Evolutionary conservation across 2,113 vertebrate species (phyloP).

Genomic region (Odontophorus gujanensis): DNA sequence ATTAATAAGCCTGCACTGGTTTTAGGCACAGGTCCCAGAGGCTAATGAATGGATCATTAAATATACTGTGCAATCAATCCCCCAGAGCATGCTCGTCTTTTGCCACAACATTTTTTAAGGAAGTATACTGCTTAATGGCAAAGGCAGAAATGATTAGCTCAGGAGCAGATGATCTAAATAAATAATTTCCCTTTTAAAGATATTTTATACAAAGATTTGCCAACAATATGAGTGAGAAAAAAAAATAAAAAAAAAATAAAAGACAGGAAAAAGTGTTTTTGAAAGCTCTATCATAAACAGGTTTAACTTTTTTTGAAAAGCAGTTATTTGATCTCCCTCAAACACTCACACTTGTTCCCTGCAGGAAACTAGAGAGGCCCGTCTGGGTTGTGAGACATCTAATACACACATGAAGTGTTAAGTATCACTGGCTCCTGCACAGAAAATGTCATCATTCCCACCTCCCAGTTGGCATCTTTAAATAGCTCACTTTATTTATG

Average conservation of each 20-base stretch:
- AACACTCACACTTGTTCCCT: slow-evolving; percentile 58
- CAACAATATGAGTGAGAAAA: slow-evolving; percentile 4
- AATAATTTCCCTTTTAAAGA: background rate
- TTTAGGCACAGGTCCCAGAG: slow-evolving; percentile 64
- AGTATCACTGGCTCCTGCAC: slow-evolving; percentile 74
- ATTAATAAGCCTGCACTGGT: slow-evolving; percentile 63
- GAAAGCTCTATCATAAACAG: slow-evolving; percentile 35
- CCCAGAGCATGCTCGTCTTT: slow-evolving; percentile 3
- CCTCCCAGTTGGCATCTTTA: slow-evolving; percentile 76
- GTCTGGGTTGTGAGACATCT: slow-evolving; percentile 70
- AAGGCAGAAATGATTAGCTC: background rate
- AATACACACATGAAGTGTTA: slow-evolving; percentile 72
- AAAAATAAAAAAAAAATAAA: background rate
- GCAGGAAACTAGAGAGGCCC: slow-evolving; percentile 59
- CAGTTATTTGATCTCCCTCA: slow-evolving; percentile 52
- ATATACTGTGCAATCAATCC: slow-evolving; percentile 63
- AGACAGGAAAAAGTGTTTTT: background rate
- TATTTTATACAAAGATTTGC: slow-evolving; percentile 8
- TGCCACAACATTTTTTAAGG: slow-evolving; percentile 30
- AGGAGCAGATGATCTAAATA: background rate
- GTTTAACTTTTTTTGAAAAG: slow-evolving; percentile 27
- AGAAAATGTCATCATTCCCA: slow-evolving; percentile 77
- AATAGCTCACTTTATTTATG: slow-evolving; percentile 84
- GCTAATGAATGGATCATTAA: slow-evolving; percentile 74
- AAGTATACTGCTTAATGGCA: background rate